Base-by-base conservation (phyloP, 2,888 invertebrate species). In the Stenotaenia linearis region DNA sequence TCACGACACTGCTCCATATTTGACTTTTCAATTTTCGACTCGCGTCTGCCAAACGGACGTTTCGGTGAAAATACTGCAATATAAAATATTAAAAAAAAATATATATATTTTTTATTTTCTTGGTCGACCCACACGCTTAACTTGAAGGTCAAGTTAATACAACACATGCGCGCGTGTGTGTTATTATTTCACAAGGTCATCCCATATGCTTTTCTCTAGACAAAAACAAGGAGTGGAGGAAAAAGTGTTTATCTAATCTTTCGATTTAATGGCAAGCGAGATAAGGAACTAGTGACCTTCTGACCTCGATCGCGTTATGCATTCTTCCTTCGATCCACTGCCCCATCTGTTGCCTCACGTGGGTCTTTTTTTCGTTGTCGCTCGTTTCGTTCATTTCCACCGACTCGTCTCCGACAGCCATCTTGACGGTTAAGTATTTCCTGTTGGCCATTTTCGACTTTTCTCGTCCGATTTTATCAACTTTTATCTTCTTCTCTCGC, bases 1-100 rank as follows among this genome's bases (percentile, higher is more conserved):
- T 98, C 45, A 99, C 97, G 80, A 97, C 96, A 1, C 96, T 95
- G 85, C 94, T 96, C 98, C 98, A 98, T 85, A 97, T 95, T 88
- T 98, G 97, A 32, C 94, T 95, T 87, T 97, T 97, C 79, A 96
- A 88, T 81, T 85, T 86, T 81, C 85, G 85, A 30, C 83, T 82
- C 1, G 83, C 78, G 18, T 81, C 81, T 18, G 78, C 61, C 37
- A 80, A 37, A 9, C 78, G 76, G 1, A 79, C 80, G 50, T 80
- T 81, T 5, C 80, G 76, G 79, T 81, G 81, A 69, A 81, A 81
- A 69, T 81, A 81, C 81, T 81, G 61, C 4, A 23, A 32, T 30
- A 32, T 28, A 5, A 21, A 32, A 28, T 7, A 40, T 1, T 45
- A 9, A 77, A 40, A 77, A 40, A 21, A 37, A 45, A n/a, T 30